These are phyloP conservation scores for Montipora foliosa DNA, from an alignment of 64 coral and sea anemone genomes.

Conservation along the genomic window DNA sequence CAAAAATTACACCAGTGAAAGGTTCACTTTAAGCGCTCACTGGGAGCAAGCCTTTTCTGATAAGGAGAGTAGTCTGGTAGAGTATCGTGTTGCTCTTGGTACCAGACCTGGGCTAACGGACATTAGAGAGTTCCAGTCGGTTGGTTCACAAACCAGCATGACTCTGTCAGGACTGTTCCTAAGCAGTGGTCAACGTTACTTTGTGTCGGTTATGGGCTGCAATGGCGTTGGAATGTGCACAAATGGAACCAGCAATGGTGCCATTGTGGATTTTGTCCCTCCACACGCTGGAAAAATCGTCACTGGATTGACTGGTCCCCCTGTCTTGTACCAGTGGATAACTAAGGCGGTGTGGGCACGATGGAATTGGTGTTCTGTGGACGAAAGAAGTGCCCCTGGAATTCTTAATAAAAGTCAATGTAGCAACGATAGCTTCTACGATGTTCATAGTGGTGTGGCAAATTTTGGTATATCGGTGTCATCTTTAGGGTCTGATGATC, in stretches of 20 bases:
- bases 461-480: slow-evolving; percentile 86
- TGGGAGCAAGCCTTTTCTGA: slow-evolving; percentile 93
- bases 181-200: no score
- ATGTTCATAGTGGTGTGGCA: slow-evolving; percentile 80
- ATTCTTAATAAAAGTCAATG: slow-evolving; percentile 43
- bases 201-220: slow-evolving; percentile 65
- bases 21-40: slow-evolving; percentile 59
- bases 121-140: no score
- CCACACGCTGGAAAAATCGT: slow-evolving; percentile 82
- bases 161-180: no score
- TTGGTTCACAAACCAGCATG: no score
- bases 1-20: slow-evolving; percentile 68
- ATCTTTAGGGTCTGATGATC: slow-evolving; percentile 34
- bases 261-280: slow-evolving; percentile 81
- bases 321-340: slow-evolving; percentile 79
- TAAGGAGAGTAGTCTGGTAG: slow-evolving; percentile 69
- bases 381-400: slow-evolving; percentile 42
- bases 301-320: slow-evolving; percentile 76
- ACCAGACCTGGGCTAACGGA: slow-evolving; percentile 39
- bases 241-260: slow-evolving; percentile 88
- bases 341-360: slow-evolving; percentile 90
- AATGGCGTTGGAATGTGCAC: slow-evolving; percentile 93
- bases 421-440: slow-evolving; percentile 72
- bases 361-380: slow-evolving; percentile 92
- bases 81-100: slow-evolving; percentile 81